Evolutionary conservation across 37 sponge, comb jelly and placozoan genomes (phyloP), one percentile per base, ranked within the genome.

Genomic region (Petrosia ficiformis): DNA sequence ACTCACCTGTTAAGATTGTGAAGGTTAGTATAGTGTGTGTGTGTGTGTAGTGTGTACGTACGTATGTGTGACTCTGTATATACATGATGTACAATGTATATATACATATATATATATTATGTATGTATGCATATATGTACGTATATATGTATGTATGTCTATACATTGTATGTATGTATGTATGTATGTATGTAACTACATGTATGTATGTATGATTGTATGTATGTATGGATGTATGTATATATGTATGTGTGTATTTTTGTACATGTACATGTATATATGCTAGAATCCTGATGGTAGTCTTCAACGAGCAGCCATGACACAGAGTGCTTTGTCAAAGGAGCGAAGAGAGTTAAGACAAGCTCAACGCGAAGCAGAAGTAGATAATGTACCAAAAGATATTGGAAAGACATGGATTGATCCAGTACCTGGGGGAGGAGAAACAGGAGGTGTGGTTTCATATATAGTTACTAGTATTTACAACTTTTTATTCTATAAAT

Each of bases 281-380:
- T 22, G 26, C 2, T 58, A 90, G 93, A 97, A 97, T 57, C 99
- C 99, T 42, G 99, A 97, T 72, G 99, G 99, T 10, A 95, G 95
- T 34, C 82, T 97, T 14, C 99, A 97, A 83, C 76, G 99, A 24
- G 93, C 99, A 14, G 99, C 99, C 44, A 86, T 89, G 76, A 97
- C 99, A 3, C 99, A 97, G 84, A 97, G 99, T 80, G 99, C 99
- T 26, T 80, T 97, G 6, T 76, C 99, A 38, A 97, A 97, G 76
- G 99, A 97, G 73, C 36, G 99, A 34, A 74, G 99, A 10, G 99
- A 97, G 70, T 56, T 92, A 52, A 67, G 95, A 38, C 89, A 90
- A 37, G 95, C 90, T 1, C 84, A 88, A 60, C 44, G 99, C 22
- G 93, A 95, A 64, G 78, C 87, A 25, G 90, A 94, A 11, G 77